Evolutionary conservation across 1,140 invertebrate genomes (phyloP).

Genomic region (Melitaea cinxia): DNA sequence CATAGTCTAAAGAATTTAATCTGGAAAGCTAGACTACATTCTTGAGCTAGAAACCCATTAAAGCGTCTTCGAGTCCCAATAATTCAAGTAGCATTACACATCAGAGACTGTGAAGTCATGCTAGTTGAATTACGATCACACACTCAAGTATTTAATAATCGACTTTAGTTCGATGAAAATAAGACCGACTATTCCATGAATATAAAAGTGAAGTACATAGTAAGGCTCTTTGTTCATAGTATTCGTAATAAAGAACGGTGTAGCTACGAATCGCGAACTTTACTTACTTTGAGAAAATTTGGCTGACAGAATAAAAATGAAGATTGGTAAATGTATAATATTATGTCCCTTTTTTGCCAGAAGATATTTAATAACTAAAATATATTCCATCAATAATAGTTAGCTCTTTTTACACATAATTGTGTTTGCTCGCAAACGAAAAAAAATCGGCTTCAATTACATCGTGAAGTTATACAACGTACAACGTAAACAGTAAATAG

Average conservation of each 20-base stretch:
- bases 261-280: too few relatives aligned
- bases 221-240: background rate
- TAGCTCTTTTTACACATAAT: too few relatives aligned
- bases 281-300: too few relatives aligned
- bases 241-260: background rate
- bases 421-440: too few relatives aligned
- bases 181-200: background rate
- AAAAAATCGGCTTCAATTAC: too few relatives aligned
- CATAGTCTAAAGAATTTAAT: constrained; percentile 1
- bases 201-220: background rate
- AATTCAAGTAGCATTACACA: constrained; percentile 34
- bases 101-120: constrained; percentile 22
- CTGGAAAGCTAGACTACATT: constrained; percentile 9
- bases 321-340: too few relatives aligned
- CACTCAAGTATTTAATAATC: background rate
- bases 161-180: background rate
- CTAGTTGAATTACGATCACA: constrained; percentile 21
- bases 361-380: too few relatives aligned
- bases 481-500: too few relatives aligned
- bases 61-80: constrained; percentile 26
- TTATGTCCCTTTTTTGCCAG: too few relatives aligned
- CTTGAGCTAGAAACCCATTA: constrained; percentile 27
- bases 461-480: too few relatives aligned
- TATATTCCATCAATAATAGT: too few relatives aligned
- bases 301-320: too few relatives aligned